These are phyloP conservation scores for Phortica okadai DNA, from an alignment of 2,888 invertebrate genomes.

Conservation along the genomic window DNA sequence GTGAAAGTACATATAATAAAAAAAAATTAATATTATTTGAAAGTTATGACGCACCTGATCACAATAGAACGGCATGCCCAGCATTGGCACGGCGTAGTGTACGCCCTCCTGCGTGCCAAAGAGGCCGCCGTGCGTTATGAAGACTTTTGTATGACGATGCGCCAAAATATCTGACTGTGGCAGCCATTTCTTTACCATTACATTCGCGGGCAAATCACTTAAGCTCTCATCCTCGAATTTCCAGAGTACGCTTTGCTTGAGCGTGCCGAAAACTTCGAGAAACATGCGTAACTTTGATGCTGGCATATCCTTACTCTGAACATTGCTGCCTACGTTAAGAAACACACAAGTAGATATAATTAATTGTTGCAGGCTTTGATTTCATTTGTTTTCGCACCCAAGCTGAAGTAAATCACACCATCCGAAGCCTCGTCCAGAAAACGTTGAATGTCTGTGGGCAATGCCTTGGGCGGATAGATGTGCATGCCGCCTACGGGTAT, in stretches of 20 bases:
- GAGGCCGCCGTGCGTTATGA: conserved; percentile 77
- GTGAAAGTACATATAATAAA: not conserved
- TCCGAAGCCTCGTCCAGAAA: conserved; percentile 75
- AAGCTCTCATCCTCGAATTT: conserved; percentile 77
- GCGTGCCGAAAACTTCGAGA: conserved; percentile 74
- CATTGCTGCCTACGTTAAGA: conserved; percentile 73
- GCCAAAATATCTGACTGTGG: conserved; percentile 78
- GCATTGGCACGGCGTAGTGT: conserved; percentile 75
- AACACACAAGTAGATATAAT: not conserved
- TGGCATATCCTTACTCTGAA: conserved; percentile 76
- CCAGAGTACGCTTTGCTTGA: conserved; percentile 77
- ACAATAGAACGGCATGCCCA: conserved; percentile 77
- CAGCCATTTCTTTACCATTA: conserved; percentile 78
- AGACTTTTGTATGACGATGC: conserved; percentile 76
- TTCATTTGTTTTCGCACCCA: conserved; percentile 62
- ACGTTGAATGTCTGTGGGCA: conserved; percentile 72
- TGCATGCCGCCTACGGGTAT: conserved; percentile 80
- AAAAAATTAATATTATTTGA: not conserved
- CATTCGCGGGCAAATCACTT: conserved; percentile 73
- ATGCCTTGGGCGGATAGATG: conserved; percentile 74
- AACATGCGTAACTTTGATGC: conserved; percentile 73
- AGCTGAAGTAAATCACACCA: conserved; percentile 78
- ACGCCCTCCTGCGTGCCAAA: conserved; percentile 77
- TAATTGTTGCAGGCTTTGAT: not conserved
- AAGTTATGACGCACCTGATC: conserved; percentile 71